Conservation (phyloP, 2,113 vertebrate genomes). For the Dascyllus trimaculatus region DNA sequence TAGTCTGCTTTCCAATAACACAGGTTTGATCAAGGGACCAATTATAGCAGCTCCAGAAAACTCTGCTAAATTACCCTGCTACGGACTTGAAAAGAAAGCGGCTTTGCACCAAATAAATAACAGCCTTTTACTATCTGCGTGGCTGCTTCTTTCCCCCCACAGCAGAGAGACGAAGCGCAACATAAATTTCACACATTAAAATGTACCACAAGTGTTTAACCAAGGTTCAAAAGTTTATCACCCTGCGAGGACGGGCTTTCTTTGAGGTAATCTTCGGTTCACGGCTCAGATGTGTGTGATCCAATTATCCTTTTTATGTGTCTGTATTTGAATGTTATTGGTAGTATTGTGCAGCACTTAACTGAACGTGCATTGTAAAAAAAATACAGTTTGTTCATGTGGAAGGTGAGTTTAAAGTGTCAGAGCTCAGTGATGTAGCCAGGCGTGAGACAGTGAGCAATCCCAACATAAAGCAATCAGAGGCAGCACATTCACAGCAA, state of each 20-base stretch:
- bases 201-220: slow-evolving; percentile 25
- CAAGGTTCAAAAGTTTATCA: slow-evolving; percentile 44
- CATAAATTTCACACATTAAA: slow-evolving; percentile 33
- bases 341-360: slow-evolving; percentile 3
- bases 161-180: slow-evolving; percentile 7
- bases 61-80: slow-evolving; percentile 36
- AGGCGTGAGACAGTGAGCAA: background rate
- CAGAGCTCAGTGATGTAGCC: too few species aligned
- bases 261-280: slow-evolving; percentile 14
- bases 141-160: background rate
- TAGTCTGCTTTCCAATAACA: slow-evolving; percentile 31
- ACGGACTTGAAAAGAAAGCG: slow-evolving; percentile 34
- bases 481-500: slow-evolving; percentile 11
- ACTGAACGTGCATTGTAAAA: background rate
- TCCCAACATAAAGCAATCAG: background rate
- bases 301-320: slow-evolving; percentile 11
- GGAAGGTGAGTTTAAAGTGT: too few species aligned
- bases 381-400: background rate
- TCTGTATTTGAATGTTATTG: slow-evolving; percentile 2
- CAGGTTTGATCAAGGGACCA: slow-evolving; percentile 65
- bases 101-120: slow-evolving; percentile 35
- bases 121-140: slow-evolving; percentile 31
- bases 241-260: background rate
- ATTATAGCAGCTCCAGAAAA: slow-evolving; percentile 57
- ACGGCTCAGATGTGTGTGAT: background rate